Base-by-base conservation (phyloP, 2,888 invertebrate genomes). In the Anorthoa munda region DNA sequence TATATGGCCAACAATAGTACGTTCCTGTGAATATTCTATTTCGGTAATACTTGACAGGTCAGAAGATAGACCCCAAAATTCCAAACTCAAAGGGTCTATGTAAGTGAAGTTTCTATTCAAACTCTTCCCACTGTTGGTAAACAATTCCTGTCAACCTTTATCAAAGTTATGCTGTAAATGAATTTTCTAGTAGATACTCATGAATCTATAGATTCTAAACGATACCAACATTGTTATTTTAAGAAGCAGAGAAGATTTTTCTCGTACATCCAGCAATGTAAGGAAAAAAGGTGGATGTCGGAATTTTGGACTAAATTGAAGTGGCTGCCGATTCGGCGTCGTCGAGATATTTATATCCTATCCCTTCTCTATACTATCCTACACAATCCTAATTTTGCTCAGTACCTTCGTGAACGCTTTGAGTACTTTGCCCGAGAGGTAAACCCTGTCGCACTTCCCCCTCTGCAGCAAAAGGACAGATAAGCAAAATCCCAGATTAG, bases 101-200 rank as follows among this genome's bases (percentile, higher is more conserved):
- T 55, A 21, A 1, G 1, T 31, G 48, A 55, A 65, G 45, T 55
- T 60, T 46, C 72, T 48, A 59, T 66, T 46, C 77, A 50, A 79
- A 69, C 53, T 50, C 59, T 65, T 31, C 46, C 13, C 23, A 65
- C 45, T 77, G 55, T 70, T 45, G 13, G 50, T 65, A 71, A 81
- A 82, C 79, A 82, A 82, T 82, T 61, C 61, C 17, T 69, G 82
- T 80, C 73, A 59, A 78, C 82, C 83, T 68, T 68, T 66, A 63
- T 82, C 80, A 80, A 72, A 65, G 23, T 77, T 39, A 48, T 53
- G 15, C 51, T 71, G 17, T 46, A 66, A 48, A 80, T 74, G 75
- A 58, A 53, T 21, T 23, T 60, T 45, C 23, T 39, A 18, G n/a
- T 53, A 26, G 48, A 9, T 21, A 15, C 15, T 21, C 15, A 60